Conservation (phyloP, 2,888 invertebrate species). For the Abrostola triplasia region DNA sequence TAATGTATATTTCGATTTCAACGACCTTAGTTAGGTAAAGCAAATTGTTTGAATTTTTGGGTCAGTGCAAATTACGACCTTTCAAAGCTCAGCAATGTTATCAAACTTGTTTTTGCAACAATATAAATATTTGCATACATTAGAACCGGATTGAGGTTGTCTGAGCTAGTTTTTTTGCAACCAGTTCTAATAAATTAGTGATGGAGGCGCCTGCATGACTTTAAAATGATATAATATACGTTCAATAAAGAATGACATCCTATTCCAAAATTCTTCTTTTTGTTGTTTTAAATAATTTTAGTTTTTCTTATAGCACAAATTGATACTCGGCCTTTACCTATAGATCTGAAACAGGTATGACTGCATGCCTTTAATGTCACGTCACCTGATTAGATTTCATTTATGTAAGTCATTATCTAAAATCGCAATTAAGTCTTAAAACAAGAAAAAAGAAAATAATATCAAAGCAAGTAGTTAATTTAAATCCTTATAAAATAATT, state of each 20-base stretch:
- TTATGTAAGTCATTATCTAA: no score
- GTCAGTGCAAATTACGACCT: constrained; percentile 10
- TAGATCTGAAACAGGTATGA: no score
- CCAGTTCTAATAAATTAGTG: constrained; percentile 2
- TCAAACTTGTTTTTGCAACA: constrained; percentile 24
- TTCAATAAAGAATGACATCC: not conserved
- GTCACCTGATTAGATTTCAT: no score
- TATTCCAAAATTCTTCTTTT: not conserved
- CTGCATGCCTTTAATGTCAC: no score
- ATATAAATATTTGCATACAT: constrained; percentile 1
- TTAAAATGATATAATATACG: not conserved
- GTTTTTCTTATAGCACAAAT: no score
- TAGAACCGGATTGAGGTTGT: constrained; percentile 10
- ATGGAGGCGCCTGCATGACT: not conserved
- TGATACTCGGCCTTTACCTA: no score
- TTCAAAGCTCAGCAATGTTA: constrained; percentile 12
- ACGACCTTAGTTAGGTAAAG: not conserved
- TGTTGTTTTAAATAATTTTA: not conserved
- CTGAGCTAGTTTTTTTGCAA: not conserved
- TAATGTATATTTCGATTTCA: no score
- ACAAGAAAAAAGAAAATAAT: no score
- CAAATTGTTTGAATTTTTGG: not conserved
- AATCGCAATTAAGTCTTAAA: no score
- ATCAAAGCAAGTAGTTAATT: no score
- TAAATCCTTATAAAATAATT: no score